Evolutionary conservation across 2,113 vertebrate species (phyloP).

Genomic region (Oncorhynchus masou): DNA sequence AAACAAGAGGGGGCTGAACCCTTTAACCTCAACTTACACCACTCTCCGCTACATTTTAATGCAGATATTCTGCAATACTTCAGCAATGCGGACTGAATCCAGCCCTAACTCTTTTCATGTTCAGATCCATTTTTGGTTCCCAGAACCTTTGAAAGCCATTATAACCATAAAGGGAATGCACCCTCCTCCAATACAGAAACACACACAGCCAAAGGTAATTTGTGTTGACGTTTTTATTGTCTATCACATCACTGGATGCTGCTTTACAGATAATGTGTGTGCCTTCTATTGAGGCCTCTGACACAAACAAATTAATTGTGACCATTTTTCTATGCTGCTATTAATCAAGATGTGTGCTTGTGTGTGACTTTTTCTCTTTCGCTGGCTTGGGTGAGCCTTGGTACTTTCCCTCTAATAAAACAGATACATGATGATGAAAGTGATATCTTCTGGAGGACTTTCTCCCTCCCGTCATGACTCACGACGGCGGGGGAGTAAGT

Average conservation of each 20-base stretch:
- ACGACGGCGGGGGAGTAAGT: neutral
- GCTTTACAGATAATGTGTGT: neutral
- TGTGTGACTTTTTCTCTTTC: neutral
- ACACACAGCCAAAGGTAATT: neutral
- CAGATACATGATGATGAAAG: neutral
- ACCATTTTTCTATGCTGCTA: neutral
- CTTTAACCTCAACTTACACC: neutral
- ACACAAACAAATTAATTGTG: constrained; percentile 1
- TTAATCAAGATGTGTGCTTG: neutral
- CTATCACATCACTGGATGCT: neutral
- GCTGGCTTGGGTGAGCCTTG: neutral
- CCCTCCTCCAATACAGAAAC: neutral
- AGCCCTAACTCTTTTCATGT: no score
- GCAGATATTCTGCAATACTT: neutral
- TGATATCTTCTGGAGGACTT: neutral
- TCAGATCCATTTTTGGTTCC: neutral
- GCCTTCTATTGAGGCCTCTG: neutral
- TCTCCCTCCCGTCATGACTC: neutral
- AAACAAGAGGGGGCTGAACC: neutral
- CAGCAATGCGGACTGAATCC: neutral
- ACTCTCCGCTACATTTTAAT: neutral
- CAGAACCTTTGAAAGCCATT: neutral
- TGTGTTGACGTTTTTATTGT: neutral
- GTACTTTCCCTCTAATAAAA: neutral
- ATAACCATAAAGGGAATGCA: neutral